Conservation (phyloP, 1,140 invertebrate genomes). For the Archivesica marissinica region DNA sequence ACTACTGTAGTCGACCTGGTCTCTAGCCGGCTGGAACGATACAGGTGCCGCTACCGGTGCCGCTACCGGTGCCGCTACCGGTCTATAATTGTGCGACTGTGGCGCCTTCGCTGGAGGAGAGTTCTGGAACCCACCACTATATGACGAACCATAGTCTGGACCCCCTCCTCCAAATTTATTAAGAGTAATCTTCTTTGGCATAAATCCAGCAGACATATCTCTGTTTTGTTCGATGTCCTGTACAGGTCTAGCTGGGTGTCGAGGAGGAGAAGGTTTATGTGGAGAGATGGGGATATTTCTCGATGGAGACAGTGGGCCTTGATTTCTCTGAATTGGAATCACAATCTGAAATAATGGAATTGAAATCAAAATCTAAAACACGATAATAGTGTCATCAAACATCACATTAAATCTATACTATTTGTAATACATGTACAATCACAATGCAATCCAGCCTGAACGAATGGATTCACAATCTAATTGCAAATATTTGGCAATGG, state of each 20-base stretch:
- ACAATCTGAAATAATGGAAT: constrained; percentile 55
- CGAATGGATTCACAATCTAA: no score
- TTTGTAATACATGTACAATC: no score
- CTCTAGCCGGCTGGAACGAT: constrained; percentile 12
- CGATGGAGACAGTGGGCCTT: constrained; percentile 33
- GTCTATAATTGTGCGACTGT: not conserved
- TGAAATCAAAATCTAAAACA: no score
- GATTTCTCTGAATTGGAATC: constrained; percentile 55
- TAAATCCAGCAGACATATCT: constrained; percentile 68
- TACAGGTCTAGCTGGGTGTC: constrained; percentile 36
- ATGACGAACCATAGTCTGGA: constrained; percentile 70
- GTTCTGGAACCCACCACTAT: not conserved
- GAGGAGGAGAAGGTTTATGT: constrained; percentile 45
- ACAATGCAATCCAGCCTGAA: no score
- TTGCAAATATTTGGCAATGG: no score
- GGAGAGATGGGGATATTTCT: constrained; percentile 51
- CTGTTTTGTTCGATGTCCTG: constrained; percentile 58
- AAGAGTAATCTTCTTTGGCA: constrained; percentile 74
- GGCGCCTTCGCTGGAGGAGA: not conserved
- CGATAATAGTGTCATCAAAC: no score
- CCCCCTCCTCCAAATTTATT: constrained; percentile 75
- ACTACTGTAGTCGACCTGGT: not conserved
- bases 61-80: constrained; percentile 43
- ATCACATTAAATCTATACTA: no score
- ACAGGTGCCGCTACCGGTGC: not conserved